phyloP scores from a whole-genome alignment of 2,113 vertebrate genomes.

The Eudyptes chrysolophus region DNA sequence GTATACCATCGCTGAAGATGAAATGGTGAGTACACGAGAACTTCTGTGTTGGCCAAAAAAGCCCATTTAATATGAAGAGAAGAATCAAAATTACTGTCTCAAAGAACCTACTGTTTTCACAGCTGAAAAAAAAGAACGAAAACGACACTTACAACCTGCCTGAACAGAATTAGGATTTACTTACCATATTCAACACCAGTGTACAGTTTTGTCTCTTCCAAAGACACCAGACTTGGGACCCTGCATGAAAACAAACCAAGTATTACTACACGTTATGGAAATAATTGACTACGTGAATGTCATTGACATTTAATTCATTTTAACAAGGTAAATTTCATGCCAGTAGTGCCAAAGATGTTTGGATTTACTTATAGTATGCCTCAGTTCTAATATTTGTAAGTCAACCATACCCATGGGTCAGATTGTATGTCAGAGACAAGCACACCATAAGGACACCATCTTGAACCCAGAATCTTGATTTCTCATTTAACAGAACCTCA shows the following conservation, averaged over 20 bases:
- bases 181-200: conserved; percentile 90
- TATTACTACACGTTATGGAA: neutral
- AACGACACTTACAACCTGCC: neutral
- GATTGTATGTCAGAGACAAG: neutral
- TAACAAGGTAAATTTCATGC: neutral
- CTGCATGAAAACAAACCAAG: conserved; percentile 73
- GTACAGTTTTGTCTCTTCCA: conserved; percentile 89
- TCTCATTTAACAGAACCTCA: neutral
- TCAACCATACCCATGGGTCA: neutral
- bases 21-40: neutral
- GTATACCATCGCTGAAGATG: neutral
- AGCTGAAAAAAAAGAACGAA: neutral
- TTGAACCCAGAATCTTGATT: neutral
- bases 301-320: neutral
- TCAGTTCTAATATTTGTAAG: neutral
- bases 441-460: neutral
- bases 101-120: neutral
- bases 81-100: neutral
- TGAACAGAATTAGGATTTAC: neutral
- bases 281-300: neutral
- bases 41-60: neutral
- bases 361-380: neutral
- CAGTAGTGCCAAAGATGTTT: neutral
- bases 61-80: neutral
- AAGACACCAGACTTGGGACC: conserved; percentile 89